Evolutionary conservation across 2,797 vertebrate genomes (phyloP), one percentile per base, ranked within the genome.

Genomic region (Sardinella longiceps): DNA sequence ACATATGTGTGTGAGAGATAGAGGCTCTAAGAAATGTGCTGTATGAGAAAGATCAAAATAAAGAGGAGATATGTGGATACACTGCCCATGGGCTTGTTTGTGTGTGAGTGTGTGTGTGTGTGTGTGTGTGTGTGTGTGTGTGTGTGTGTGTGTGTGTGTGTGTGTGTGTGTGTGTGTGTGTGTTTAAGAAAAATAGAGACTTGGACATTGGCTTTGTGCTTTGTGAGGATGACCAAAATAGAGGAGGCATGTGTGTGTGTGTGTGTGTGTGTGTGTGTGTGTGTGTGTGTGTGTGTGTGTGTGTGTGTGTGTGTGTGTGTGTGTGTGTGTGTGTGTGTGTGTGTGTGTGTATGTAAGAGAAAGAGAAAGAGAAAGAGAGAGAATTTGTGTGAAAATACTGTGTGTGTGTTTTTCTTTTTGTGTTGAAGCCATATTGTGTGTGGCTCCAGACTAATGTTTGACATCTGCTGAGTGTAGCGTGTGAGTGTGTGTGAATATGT

Each of bases 221-320:
- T 50, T 50, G 5, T 48, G 56, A 23, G 20, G 7, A 43, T 43
- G 43, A 43, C 43, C 43, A 43, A 43, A 3, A 43, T 43, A 43
- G 43, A 43, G 43, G 43, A 43, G n/a, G 58, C n/a, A n/a, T 63
- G 63, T 85, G 46, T 85, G 60, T 82, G 37, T 86, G 85, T 86
- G 84, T 83, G 81, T 60, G 46, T 80, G 50, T 86, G 83, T 66
- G 25, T 66, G 25, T 66, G 25, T 66, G 25, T 66, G 56, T 58
- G 56, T 58, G 23, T 60, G 56, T n/a, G 56, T n/a, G 23, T 60
- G 56, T 60, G 20, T 60, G 23, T 60, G 23, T 60, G 56, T 60
- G 58, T 63, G n/a, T 63, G 58, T 63, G 58, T 63, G 1, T 63
- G n/a, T 30, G 11, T 63, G 2, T 28, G 60, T 14, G 28, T 5